These are phyloP conservation scores for Platerodrilus igneus DNA, from an alignment of 2,888 invertebrate genomes.

Conservation along the genomic window DNA sequence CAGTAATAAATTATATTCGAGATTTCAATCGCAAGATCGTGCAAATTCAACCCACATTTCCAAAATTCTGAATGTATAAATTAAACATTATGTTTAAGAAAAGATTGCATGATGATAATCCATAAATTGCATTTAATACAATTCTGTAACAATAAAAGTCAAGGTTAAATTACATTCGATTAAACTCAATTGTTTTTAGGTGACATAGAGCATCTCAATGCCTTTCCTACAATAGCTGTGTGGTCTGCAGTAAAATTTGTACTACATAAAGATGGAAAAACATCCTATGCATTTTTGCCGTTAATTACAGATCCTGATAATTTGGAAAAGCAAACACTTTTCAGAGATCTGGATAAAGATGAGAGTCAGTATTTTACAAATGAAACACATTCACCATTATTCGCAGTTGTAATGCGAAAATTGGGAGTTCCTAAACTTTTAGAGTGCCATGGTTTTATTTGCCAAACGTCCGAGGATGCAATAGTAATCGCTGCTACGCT, in stretches of 20 bases:
- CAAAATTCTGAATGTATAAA: too few relatives aligned
- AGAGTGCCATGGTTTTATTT: constrained; percentile 89
- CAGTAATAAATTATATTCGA: too few relatives aligned
- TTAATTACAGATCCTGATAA: constrained; percentile 78
- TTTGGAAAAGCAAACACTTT: constrained; percentile 67
- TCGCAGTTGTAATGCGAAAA: constrained; percentile 85
- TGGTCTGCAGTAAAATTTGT: constrained; percentile 90
- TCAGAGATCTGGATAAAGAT: constrained; percentile 52
- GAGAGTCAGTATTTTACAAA: constrained; percentile 57
- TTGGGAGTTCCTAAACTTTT: constrained; percentile 70
- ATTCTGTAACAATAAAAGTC: neutral
- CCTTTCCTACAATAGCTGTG: constrained; percentile 86
- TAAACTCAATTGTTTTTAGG: constrained; percentile 36
- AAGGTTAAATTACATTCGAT: neutral
- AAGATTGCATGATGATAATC: too few relatives aligned
- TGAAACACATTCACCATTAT: constrained; percentile 73
- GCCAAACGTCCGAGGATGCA: constrained; percentile 84
- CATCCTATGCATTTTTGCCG: constrained; percentile 72
- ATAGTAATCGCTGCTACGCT: constrained; percentile 87
- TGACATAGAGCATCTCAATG: constrained; percentile 65
- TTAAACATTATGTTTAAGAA: too few relatives aligned
- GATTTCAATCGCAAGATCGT: too few relatives aligned
- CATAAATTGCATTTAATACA: too few relatives aligned
- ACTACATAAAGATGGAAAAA: constrained; percentile 56
- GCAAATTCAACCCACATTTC: too few relatives aligned